Evolutionary conservation across 35 echinoderm and acorn worm species (phyloP), one percentile per base, ranked within the genome.

Genomic region (Amphiura filiformis): DNA sequence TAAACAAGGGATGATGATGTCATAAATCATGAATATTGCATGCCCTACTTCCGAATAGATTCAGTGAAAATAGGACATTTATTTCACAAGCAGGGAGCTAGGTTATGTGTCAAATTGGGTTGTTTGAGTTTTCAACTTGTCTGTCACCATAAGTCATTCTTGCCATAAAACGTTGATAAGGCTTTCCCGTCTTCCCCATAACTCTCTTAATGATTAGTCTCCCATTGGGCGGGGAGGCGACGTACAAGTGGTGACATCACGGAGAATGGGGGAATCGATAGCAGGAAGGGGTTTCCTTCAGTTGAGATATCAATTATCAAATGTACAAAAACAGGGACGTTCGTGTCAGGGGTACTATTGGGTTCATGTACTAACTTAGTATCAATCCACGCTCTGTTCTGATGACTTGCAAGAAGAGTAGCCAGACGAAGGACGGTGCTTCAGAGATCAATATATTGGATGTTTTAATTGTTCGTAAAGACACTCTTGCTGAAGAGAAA

Each of bases 251-350:
- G 2, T 70, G 61, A 70, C 28, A 70, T 70, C 61, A 70, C 61
- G 15, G 61, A 23, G 2, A 15, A 17, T 47, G 17, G 26, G 28
- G 61, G 61, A 23, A 70, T n/a, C 61, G 61, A n/a, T 5, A 30
- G 61, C 7, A 26, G 28, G 61, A 70, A 26, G 28, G 17, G 28
- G 28, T 70, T 70, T 70, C 61, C 61, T 70, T 70, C 7, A 70
- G 61, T 70, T 70, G 61, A 70, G 61, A 70, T 70, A 70, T 70
- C 61, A 70, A 70, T 70, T 70, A 70, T 70, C 61, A 70, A 70
- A 70, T 70, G 7, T 70, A 70, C 61, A 70, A 70, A 70, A 30
- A 4, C 15, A n/a, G 61, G 26, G 61, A 70, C 61, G n/a, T n/a
- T n/a, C n/a, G 28, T 70, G 61, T 18, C 61, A 70, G 1, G 1